Evolutionary conservation across 2,888 invertebrate genomes (phyloP).

Genomic region (Drosophila monieri): DNA sequence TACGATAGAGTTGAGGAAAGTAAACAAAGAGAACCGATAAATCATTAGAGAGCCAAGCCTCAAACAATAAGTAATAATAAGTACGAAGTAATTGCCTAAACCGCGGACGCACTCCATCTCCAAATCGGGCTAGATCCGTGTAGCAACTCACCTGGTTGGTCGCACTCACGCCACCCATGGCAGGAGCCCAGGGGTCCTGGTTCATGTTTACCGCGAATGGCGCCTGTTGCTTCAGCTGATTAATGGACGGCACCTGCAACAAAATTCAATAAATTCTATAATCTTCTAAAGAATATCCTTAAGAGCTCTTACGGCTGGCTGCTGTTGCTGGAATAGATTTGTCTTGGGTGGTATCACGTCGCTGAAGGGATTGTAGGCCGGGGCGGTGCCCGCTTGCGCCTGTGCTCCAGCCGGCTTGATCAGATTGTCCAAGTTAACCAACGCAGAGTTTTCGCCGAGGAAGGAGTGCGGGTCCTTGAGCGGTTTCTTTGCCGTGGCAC

Average conservation of each 20-base stretch:
- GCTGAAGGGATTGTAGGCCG: slow-evolving; percentile 84
- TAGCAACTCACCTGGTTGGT: slow-evolving; percentile 81
- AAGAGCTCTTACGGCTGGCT: slow-evolving; percentile 82
- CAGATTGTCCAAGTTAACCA: slow-evolving; percentile 99
- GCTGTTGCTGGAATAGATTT: slow-evolving; percentile 86
- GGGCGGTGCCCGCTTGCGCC: slow-evolving; percentile 74
- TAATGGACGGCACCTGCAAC: slow-evolving; percentile 84
- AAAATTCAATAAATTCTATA: neutral
- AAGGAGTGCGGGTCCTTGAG: slow-evolving; percentile 96
- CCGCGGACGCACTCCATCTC: slow-evolving; percentile 26
- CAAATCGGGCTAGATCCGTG: neutral
- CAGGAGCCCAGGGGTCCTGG: slow-evolving; percentile 84
- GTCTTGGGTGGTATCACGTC: slow-evolving; percentile 84
- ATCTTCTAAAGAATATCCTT: accelerated
- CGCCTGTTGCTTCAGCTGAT: slow-evolving; percentile 84
- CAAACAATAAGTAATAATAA: slow-evolving; percentile 22
- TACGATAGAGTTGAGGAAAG: slow-evolving; percentile 21
- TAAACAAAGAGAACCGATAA: slow-evolving; percentile 28
- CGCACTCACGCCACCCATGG: slow-evolving; percentile 73
- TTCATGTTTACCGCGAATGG: slow-evolving; percentile 84
- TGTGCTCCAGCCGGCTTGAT: slow-evolving; percentile 87
- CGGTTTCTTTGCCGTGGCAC: slow-evolving; percentile 81
- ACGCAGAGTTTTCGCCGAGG: slow-evolving; percentile 97
- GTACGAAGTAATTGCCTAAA: slow-evolving; percentile 22
- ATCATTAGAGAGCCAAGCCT: slow-evolving; percentile 30